Evolutionary conservation across 2,113 vertebrate genomes (phyloP), one percentile per base, ranked within the genome.

Genomic region (Antidorcas marsupialis): DNA sequence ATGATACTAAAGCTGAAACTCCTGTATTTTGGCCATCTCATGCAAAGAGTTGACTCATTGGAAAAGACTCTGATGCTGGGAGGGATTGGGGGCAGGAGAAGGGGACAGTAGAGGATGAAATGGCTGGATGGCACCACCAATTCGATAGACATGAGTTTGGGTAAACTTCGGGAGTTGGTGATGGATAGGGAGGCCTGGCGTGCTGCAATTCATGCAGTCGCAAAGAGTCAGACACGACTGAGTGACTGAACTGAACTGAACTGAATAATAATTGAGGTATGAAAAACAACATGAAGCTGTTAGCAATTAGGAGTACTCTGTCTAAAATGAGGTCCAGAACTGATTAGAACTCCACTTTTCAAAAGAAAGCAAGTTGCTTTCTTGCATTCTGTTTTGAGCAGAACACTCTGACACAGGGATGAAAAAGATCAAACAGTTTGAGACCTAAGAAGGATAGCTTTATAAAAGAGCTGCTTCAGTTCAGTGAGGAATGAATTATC

Each of bases 321-420:
- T 76, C n/a, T 79, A 94, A 92, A 95, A 47, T 57, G 79, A 89
- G 17, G 19, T 87, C 19, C 5, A 81, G 39, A 86, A 91, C n/a
- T 82, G 43, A 74, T 30, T 82, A 86, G 52, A 93, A 89, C 28
- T 79, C 27, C n/a, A 84, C 33, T 89, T 57, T 92, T 39, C 36
- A 94, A 45, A 71, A 83, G 25, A 81, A 59, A 91, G 36, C n/a
- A 93, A 91, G 7, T 53, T 96, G 30, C 11, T 36, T n/a, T 82
- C 19, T n/a, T 36, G 30, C 50, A 82, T 23, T 53, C 30, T 82
- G 6, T 82, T 53, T 82, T 82, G 50, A 53, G 19, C 82, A 84
- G 19, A 64, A 47, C 23, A 28, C 50, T 78, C 47, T 67, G 43
- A 87, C 23, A 4, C 27, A 87, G 21, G 23, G 19, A 67, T 43